phyloP scores from a whole-genome alignment of 2,888 invertebrate genomes.

The Nephrocerus scutellatus region DNA sequence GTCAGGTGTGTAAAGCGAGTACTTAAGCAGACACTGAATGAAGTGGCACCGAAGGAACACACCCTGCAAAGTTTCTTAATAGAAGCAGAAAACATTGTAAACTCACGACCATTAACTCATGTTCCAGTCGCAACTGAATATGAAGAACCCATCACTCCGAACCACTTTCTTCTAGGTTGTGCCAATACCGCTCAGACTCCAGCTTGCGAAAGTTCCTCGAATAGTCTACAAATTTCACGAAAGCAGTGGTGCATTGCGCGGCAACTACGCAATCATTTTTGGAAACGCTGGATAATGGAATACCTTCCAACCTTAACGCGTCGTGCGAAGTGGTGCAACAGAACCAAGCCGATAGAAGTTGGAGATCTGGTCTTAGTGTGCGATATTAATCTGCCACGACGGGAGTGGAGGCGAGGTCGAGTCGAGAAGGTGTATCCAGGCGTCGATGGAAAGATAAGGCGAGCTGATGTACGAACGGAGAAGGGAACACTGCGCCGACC shows the following conservation, averaged over 20 bases:
- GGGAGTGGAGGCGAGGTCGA: constrained; percentile 19
- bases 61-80: constrained; percentile 9
- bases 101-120: constrained; percentile 10
- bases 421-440: constrained; percentile 21
- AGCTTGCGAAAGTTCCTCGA: not conserved
- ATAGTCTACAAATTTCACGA: constrained; percentile 1
- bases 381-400: constrained; percentile 19
- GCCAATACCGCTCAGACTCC: constrained; percentile 4
- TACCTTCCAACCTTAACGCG: constrained; percentile 11
- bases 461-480: constrained; percentile 21
- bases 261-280: constrained; percentile 8
- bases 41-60: constrained; percentile 5
- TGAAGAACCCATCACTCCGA: constrained; percentile 11
- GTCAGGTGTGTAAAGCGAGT: constrained; percentile 5
- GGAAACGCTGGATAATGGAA: constrained; percentile 14
- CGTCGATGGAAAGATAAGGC: constrained; percentile 19
- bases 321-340: constrained; percentile 8
- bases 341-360: not conserved
- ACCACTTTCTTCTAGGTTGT: constrained; percentile 5
- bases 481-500: constrained; percentile 21
- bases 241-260: constrained; percentile 15
- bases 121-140: constrained; percentile 5
- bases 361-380: constrained; percentile 16
- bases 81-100: constrained; percentile 12
- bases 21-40: constrained; percentile 3